A percentile compares a stretch with the other conserved stretches of the same genome.
phyloP scores from a whole-genome alignment of 2,888 invertebrate species.

The Lasioglossum villosulum region DNA sequence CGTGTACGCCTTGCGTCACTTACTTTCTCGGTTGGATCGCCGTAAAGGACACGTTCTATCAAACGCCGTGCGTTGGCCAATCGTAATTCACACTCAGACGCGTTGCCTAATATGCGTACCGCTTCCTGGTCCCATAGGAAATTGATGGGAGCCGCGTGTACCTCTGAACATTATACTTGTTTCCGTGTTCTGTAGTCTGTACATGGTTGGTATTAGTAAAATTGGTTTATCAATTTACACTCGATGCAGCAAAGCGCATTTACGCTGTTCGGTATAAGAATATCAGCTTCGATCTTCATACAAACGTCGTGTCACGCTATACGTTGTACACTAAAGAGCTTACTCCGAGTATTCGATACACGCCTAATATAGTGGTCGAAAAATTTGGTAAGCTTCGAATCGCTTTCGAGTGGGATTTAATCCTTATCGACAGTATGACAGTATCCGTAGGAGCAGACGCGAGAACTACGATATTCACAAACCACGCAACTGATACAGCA shows the following conservation, averaged over 20 bases:
- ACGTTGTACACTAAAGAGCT: not conserved
- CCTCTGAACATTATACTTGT: not conserved
- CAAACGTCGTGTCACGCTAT: not conserved
- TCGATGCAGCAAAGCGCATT: not conserved
- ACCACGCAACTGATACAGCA: not conserved
- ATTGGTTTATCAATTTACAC: not conserved
- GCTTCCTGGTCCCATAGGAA: constrained; percentile 25
- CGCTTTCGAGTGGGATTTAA: constrained; percentile 3
- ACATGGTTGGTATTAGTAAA: not conserved
- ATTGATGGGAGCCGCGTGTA: not conserved
- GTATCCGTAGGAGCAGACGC: not conserved
- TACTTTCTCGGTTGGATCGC: constrained; percentile 68
- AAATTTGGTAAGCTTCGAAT: constrained; percentile 3
- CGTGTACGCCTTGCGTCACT: constrained; percentile 61
- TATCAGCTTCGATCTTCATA: not conserved
- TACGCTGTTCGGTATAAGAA: not conserved
- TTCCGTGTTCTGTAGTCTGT: not conserved
- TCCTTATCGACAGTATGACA: constrained; percentile 3
- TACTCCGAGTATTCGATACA: not conserved
- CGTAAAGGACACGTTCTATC: constrained; percentile 64
- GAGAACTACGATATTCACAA: not conserved
- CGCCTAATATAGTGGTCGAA: not conserved
- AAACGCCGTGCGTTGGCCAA: constrained; percentile 70
- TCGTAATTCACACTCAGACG: constrained; percentile 76
- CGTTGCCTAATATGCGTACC: constrained; percentile 73